These are phyloP conservation scores for Sympetrum striolatum DNA, from an alignment of 2,888 invertebrate species.

Conservation along the genomic window DNA sequence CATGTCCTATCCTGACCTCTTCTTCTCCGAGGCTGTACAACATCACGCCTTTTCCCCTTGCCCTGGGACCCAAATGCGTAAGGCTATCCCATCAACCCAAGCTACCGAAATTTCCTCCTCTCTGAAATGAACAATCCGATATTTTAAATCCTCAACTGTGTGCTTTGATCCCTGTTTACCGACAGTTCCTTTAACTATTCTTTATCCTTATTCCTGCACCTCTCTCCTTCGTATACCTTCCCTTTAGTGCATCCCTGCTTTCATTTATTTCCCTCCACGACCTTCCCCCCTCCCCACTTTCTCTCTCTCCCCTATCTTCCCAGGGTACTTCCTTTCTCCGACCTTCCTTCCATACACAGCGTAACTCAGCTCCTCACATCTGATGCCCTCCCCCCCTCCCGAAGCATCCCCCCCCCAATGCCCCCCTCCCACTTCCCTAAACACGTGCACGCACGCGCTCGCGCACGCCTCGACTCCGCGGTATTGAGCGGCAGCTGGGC, in stretches of 20 bases:
- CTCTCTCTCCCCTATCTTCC: neutral
- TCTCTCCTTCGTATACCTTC: neutral
- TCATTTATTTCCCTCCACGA: neutral
- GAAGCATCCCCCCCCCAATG: neutral
- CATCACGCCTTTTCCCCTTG: neutral
- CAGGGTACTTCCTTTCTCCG: neutral
- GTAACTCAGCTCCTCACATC: neutral
- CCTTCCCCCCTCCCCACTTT: neutral
- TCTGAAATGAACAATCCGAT: neutral
- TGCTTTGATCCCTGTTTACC: neutral
- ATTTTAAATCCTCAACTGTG: too few relatives aligned
- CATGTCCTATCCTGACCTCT: neutral
- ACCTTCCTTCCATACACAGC: neutral
- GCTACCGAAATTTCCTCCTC: neutral
- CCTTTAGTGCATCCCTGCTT: neutral
- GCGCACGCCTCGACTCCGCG: constrained; percentile 25
- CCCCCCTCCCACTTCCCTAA: neutral
- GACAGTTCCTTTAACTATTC: neutral
- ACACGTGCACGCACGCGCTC: constrained; percentile 29
- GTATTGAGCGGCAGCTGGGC: constrained; percentile 36
- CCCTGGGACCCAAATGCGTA: neutral
- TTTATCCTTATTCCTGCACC: neutral
- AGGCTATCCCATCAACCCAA: neutral
- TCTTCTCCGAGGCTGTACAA: neutral
- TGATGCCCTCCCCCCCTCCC: neutral